Evolutionary conservation across 2,113 vertebrate genomes (phyloP).

Genomic region (Hippolais icterina): DNA sequence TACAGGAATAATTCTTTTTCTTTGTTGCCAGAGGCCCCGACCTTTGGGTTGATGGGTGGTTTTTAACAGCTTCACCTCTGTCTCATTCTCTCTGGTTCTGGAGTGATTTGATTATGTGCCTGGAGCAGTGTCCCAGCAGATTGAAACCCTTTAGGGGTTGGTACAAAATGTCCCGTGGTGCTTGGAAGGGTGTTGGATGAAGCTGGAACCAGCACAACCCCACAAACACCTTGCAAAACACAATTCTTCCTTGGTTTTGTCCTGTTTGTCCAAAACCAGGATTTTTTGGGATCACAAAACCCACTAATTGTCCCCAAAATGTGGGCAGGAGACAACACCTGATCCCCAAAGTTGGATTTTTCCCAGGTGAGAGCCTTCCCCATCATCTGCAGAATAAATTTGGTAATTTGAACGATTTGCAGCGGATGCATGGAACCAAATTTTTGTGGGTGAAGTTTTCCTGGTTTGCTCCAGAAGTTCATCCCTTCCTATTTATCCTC

Average conservation of each 20-base stretch:
- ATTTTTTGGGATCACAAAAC: no score
- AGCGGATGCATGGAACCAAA: rapidly evolving
- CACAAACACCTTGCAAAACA: neutral
- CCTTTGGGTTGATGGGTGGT: constrained; percentile 65
- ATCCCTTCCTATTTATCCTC: neutral
- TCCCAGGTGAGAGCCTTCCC: neutral
- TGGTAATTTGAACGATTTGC: rapidly evolving
- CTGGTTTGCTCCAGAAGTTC: neutral
- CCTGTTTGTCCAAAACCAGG: rapidly evolving
- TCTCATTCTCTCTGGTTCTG: constrained; percentile 48
- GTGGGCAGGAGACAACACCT: rapidly evolving
- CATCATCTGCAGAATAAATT: neutral
- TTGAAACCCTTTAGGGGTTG: neutral
- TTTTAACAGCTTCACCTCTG: constrained; percentile 61
- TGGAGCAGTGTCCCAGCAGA: constrained; percentile 8
- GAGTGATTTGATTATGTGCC: constrained; percentile 62
- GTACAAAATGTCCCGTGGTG: neutral
- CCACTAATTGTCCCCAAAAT: rapidly evolving
- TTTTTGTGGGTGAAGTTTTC: neutral
- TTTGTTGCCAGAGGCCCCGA: constrained; percentile 52
- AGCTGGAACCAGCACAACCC: neutral
- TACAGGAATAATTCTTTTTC: neutral
- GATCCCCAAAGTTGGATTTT: neutral
- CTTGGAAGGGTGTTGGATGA: neutral
- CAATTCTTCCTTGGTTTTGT: rapidly evolving